Conservation (phyloP, 2,113 vertebrate genomes). For the Hiodon alosoides region DNA sequence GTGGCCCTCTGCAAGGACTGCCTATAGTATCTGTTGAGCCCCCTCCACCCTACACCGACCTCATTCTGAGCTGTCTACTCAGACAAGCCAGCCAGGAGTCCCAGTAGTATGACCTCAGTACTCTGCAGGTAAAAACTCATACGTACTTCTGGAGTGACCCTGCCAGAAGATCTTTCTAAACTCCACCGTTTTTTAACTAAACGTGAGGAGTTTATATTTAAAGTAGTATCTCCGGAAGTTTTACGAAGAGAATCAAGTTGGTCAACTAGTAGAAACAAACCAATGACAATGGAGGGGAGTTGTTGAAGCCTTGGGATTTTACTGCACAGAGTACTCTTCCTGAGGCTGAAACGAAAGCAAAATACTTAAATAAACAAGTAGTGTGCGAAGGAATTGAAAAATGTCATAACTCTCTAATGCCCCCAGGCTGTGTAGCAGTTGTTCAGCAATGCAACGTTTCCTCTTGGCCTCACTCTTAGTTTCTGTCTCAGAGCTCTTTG, state of each 20-base stretch:
- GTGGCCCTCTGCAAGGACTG: constrained; percentile 93
- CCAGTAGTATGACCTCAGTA: no score
- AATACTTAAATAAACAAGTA: constrained; percentile 32
- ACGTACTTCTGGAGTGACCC: no score
- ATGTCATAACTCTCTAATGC: constrained; percentile 25
- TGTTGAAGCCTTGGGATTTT: neutral
- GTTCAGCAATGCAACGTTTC: constrained; percentile 24
- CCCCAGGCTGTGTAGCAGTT: constrained; percentile 18
- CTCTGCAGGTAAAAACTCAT: no score
- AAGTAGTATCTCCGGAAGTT: no score
- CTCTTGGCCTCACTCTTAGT: neutral
- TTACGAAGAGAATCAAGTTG: neutral
- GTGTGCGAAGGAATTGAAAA: neutral
- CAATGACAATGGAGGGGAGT: neutral
- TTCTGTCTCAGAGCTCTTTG: constrained; percentile 13
- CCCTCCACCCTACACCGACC: no score
- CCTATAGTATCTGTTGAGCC: constrained; percentile 69
- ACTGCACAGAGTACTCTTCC: no score
- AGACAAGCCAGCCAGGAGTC: neutral
- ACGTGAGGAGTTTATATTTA: no score
- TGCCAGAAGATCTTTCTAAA: no score
- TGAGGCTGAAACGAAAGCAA: neutral
- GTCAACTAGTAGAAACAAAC: neutral
- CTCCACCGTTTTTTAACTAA: no score
- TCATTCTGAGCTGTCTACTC: neutral